A percentile compares a stretch with the other conserved stretches of the same genome.
Evolutionary conservation across 2,888 invertebrate genomes (phyloP).

Genomic region (Trimorus sp.): DNA sequence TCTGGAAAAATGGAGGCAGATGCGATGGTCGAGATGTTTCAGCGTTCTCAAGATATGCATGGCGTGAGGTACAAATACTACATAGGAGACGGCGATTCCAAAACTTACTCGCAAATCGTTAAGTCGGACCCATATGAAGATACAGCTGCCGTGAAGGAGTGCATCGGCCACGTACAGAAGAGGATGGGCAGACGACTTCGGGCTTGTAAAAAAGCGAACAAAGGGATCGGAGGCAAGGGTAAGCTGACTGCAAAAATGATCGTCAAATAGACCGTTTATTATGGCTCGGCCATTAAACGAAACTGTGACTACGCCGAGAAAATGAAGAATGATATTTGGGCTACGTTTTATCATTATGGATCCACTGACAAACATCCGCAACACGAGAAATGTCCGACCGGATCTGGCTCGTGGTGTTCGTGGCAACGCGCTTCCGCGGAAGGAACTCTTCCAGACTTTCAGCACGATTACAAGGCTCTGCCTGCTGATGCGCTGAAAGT

Average conservation of each 20-base stretch:
- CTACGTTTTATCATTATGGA: constrained; percentile 47
- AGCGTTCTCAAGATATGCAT: constrained; percentile 34
- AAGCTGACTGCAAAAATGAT: constrained; percentile 57
- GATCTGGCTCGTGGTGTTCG: constrained; percentile 62
- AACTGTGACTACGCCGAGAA: constrained; percentile 60
- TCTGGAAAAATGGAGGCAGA: constrained; percentile 32
- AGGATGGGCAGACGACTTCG: constrained; percentile 48
- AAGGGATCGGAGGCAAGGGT: constrained; percentile 45
- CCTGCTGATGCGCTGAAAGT: constrained; percentile 26
- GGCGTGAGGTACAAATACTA: constrained; percentile 41
- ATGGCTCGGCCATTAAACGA: constrained; percentile 52
- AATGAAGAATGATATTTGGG: constrained; percentile 63
- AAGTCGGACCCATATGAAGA: constrained; percentile 46
- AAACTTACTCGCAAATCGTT: constrained; percentile 49
- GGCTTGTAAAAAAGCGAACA: constrained; percentile 46
- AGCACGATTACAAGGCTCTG: constrained; percentile 39
- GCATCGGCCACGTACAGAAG: too few species aligned
- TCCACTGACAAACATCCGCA: constrained; percentile 60
- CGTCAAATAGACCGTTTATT: constrained; percentile 50
- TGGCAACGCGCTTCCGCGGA: constrained; percentile 59
- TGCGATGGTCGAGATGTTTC: constrained; percentile 44
- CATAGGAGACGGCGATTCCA: constrained; percentile 45
- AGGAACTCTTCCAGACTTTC: too few species aligned
- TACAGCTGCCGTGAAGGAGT: constrained; percentile 47
- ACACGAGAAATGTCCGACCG: constrained; percentile 55